A percentile compares a stretch with the other conserved stretches of the same genome.
These are phyloP conservation scores for Telmatochromis bifrenatus DNA, from an alignment of 2,113 vertebrate genomes.

Conservation along the genomic window DNA sequence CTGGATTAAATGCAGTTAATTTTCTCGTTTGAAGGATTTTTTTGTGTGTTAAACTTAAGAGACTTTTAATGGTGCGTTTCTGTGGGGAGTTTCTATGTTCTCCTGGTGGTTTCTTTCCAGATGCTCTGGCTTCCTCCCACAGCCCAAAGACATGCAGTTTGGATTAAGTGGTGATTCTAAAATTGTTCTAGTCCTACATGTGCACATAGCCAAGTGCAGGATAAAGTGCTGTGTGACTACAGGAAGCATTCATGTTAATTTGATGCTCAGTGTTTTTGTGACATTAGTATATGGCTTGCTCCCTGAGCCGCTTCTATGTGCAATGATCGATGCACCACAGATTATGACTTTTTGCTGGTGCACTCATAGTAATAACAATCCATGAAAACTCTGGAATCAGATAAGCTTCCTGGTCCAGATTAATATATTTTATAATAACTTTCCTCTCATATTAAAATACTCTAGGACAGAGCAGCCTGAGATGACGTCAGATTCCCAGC, in stretches of 20 bases:
- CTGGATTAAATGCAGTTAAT: background rate
- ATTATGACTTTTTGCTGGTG: background rate
- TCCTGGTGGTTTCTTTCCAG: background rate
- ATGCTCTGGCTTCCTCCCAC: background rate
- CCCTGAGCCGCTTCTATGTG: background rate
- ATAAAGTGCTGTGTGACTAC: background rate
- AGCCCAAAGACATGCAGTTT: background rate
- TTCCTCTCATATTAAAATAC: background rate
- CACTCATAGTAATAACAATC: background rate
- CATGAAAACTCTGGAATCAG: background rate
- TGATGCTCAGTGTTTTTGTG: background rate
- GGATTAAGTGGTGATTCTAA: background rate
- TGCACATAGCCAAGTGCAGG: background rate
- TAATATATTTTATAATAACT: background rate
- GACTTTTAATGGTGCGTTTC: background rate
- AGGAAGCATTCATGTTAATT: background rate
- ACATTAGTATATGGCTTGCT: background rate
- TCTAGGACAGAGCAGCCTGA: background rate
- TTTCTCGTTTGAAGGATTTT: background rate
- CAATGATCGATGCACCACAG: background rate
- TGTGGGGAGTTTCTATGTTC: background rate
- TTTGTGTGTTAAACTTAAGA: background rate
- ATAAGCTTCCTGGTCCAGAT: background rate
- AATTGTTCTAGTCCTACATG: background rate
- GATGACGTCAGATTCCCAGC: background rate